phyloP scores from a whole-genome alignment of 2,113 vertebrate species.

The Xiphorhynchus elegans region DNA sequence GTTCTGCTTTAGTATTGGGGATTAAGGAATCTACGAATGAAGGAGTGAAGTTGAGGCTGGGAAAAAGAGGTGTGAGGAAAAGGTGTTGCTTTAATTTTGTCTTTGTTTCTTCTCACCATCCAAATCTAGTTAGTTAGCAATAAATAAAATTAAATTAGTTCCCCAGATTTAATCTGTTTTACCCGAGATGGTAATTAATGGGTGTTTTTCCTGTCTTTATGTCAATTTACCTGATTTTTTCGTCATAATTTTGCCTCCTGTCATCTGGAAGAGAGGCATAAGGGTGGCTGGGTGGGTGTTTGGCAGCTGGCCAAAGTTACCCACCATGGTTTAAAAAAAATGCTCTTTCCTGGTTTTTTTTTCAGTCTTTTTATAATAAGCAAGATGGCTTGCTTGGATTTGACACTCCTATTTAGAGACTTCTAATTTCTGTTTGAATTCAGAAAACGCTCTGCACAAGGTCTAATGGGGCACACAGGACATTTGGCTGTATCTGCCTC shows the following conservation, averaged over 20 bases:
- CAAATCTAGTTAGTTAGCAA: neutral
- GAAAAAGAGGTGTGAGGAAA: neutral
- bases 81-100: neutral
- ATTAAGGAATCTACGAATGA: neutral
- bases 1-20: rapidly evolving
- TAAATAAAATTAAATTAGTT: neutral
- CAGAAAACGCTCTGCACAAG: neutral
- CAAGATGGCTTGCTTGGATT: neutral
- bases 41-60: neutral
- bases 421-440: neutral
- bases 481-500: neutral
- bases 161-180: neutral
- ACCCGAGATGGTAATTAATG: neutral
- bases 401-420: neutral
- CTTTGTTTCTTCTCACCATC: neutral
- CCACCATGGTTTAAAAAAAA: rapidly evolving
- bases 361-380: neutral
- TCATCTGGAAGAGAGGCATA: neutral
- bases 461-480: neutral
- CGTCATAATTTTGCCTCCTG: neutral
- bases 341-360: neutral
- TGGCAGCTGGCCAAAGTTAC: neutral
- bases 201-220: neutral
- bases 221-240: neutral
- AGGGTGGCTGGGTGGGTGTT: neutral